phyloP scores from a whole-genome alignment of 2,113 vertebrate species.

The Hippocampus guttulatus region DNA sequence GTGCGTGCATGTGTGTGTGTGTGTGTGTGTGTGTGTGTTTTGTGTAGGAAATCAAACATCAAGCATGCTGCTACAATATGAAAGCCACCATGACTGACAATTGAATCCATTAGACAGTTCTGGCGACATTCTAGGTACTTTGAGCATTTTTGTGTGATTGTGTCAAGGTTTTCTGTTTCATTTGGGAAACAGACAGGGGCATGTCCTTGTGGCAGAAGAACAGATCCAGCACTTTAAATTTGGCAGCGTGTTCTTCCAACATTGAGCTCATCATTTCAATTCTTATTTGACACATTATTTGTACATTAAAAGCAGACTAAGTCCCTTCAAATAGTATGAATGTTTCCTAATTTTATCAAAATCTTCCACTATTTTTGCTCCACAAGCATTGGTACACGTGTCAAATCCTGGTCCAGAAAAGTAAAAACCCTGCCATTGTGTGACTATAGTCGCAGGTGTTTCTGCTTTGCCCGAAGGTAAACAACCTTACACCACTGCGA shows the following conservation, averaged over 20 bases:
- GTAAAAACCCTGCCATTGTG: too few species aligned
- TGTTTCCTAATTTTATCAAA: background rate
- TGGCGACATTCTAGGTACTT: slow-evolving; percentile 10
- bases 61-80: slow-evolving; percentile 11
- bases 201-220: slow-evolving; percentile 46
- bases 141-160: slow-evolving; percentile 30
- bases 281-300: slow-evolving; percentile 8
- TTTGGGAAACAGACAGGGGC: slow-evolving; percentile 45
- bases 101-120: slow-evolving; percentile 12
- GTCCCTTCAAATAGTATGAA: background rate
- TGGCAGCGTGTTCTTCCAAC: slow-evolving; percentile 24
- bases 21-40: slow-evolving; percentile 24
- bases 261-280: slow-evolving; percentile 7
- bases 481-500: background rate
- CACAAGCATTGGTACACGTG: too few species aligned
- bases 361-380: background rate
- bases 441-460: too few species aligned
- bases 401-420: too few species aligned
- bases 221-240: slow-evolving; percentile 42
- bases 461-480: too few species aligned
- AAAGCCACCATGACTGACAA: slow-evolving; percentile 16
- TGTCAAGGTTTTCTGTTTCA: slow-evolving; percentile 35
- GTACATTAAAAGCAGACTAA: slow-evolving; percentile 1
- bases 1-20: slow-evolving; percentile 13
- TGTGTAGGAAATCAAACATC: slow-evolving; percentile 8